phyloP scores from a whole-genome alignment of 2,797 vertebrate genomes.

The Mormyrops boulengeri region DNA sequence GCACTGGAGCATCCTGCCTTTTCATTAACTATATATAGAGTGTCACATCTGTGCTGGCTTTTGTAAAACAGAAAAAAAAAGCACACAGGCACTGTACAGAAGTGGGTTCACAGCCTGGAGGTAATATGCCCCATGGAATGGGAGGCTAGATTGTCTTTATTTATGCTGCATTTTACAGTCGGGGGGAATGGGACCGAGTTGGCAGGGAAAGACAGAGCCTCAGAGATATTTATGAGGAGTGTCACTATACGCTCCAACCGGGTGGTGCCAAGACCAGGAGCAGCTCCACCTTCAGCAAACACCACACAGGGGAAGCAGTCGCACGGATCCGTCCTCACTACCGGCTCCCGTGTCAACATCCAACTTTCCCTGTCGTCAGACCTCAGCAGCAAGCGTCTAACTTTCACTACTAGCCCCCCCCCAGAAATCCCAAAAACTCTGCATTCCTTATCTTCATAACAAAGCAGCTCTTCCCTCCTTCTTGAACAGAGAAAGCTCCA shows the following conservation, averaged over 20 bases:
- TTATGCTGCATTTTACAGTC: background rate
- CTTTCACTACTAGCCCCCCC: background rate
- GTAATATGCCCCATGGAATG: background rate
- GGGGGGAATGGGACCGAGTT: background rate
- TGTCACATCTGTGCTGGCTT: background rate
- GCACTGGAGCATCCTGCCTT: background rate
- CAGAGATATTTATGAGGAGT: background rate
- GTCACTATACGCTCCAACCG: background rate
- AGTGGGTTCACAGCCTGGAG: background rate
- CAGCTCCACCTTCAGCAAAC: slow-evolving; percentile 55
- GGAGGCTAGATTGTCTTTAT: background rate
- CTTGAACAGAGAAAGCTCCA: background rate
- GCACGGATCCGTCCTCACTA: slow-evolving; percentile 8
- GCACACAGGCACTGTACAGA: background rate
- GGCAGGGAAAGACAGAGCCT: background rate
- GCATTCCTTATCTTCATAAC: background rate
- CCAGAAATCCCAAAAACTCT: background rate
- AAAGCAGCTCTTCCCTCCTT: background rate
- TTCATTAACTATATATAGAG: background rate
- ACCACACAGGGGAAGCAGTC: slow-evolving; percentile 26
- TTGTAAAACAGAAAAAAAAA: background rate
- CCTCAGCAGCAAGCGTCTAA: background rate
- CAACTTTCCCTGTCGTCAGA: no score
- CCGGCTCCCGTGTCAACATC: background rate
- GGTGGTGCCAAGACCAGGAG: slow-evolving; percentile 14